Percentiles rank a stretch among this genome's conserved stretches.
phyloP scores from a whole-genome alignment of 2,113 vertebrate species.

The Stegastes partitus region DNA sequence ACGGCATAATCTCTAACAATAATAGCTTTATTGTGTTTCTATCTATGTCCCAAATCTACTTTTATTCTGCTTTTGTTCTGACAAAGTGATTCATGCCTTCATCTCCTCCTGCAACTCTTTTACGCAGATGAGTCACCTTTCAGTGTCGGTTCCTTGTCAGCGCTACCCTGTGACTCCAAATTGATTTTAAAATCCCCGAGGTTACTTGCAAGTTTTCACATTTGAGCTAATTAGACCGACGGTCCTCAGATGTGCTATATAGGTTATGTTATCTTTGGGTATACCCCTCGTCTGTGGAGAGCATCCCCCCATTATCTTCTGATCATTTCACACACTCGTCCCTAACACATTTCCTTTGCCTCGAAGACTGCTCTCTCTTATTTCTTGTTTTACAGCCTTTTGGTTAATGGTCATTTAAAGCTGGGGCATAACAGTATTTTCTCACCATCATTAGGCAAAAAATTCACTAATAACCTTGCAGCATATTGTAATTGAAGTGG shows the following conservation, averaged over 20 bases:
- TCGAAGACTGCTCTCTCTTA: not conserved
- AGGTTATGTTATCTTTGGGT: no score
- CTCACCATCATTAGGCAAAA: no score
- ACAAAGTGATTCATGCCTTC: not conserved
- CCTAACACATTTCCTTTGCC: not conserved
- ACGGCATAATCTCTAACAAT: no score
- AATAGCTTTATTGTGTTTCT: no score
- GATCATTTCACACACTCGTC: not conserved
- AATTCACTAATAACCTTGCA: no score
- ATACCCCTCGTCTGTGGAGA: not conserved
- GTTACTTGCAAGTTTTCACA: not conserved
- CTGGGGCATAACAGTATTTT: no score
- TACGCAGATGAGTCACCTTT: slow-evolving; percentile 33
- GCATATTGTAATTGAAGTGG: no score
- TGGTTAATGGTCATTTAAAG: not conserved
- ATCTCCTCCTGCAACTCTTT: slow-evolving; percentile 18
- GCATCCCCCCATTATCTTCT: not conserved
- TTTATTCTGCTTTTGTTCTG: slow-evolving; percentile 28
- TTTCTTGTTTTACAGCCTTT: not conserved
- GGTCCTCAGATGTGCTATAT: not conserved
- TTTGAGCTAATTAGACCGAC: slow-evolving; percentile 1
- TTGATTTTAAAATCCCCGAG: slow-evolving; percentile 10
- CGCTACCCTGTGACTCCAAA: not conserved
- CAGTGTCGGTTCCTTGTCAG: slow-evolving; percentile 28
- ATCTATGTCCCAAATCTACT: slow-evolving; percentile 4